These are phyloP conservation scores for Formicarius rufipectus DNA, from an alignment of 2,113 vertebrate species.

Conservation along the genomic window DNA sequence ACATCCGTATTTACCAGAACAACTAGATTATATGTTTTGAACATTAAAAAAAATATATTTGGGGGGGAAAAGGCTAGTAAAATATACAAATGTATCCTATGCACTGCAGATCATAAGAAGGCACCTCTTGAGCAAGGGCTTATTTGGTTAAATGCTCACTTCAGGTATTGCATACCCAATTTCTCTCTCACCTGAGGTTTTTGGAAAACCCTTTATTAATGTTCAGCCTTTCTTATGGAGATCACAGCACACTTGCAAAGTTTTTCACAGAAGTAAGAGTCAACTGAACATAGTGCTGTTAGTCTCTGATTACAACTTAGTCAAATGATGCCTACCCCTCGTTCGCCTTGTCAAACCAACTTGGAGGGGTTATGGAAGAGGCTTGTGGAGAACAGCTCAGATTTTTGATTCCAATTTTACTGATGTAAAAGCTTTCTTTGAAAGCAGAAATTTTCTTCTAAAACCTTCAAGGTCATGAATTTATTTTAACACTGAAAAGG, in stretches of 20 bases:
- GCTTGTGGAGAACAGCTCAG: background rate
- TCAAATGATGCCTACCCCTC: background rate
- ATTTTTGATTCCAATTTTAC: background rate
- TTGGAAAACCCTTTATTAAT: background rate
- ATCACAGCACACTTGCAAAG: background rate
- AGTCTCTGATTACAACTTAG: background rate
- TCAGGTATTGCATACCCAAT: background rate
- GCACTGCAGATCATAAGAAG: no score
- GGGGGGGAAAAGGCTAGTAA: fast-evolving
- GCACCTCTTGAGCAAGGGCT: background rate
- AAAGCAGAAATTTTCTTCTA: background rate
- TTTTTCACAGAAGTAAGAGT: background rate
- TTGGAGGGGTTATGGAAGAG: background rate
- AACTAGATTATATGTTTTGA: background rate
- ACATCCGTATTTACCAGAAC: background rate
- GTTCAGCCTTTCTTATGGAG: background rate
- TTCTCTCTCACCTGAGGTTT: background rate
- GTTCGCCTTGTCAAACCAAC: background rate
- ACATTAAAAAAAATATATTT: background rate
- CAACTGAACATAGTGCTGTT: background rate
- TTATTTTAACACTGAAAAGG: background rate
- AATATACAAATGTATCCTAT: no score
- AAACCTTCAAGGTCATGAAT: background rate
- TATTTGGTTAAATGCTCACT: background rate
- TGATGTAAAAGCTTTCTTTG: background rate